A percentile compares a stretch with the other conserved stretches of the same genome.
phyloP scores from a whole-genome alignment of 2,113 vertebrate species.

The Thryonomys swinderianus region DNA sequence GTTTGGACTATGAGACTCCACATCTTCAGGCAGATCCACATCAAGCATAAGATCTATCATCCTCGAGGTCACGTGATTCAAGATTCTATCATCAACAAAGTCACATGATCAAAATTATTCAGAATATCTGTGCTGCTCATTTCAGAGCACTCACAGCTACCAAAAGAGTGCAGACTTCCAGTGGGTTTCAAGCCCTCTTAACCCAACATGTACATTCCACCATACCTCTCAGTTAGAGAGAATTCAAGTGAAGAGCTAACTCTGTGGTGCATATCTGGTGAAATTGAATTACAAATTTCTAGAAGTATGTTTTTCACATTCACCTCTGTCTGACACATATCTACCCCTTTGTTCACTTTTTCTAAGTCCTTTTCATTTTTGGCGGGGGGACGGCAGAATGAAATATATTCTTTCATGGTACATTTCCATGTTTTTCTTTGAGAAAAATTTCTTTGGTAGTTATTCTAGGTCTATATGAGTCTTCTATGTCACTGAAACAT shows the following conservation, averaged over 20 bases:
- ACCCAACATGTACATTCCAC: conserved; percentile 96
- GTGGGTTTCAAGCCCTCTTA: conserved; percentile 94
- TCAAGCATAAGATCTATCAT: conserved; percentile 98
- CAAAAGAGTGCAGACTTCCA: conserved; percentile 87
- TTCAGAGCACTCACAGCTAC: conserved; percentile 92
- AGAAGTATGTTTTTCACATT: conserved; percentile 85
- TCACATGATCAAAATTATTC: conserved; percentile 94
- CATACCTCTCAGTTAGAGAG: conserved; percentile 96
- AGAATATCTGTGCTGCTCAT: conserved; percentile 95
- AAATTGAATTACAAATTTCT: conserved; percentile 84
- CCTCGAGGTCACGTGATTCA: conserved; percentile 93
- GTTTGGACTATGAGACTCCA: conserved; percentile 92
- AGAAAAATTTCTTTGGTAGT: conserved; percentile 80
- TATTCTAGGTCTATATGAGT: conserved; percentile 83
- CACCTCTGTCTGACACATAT: conserved; percentile 87
- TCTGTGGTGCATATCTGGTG: conserved; percentile 88
- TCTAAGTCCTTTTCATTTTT: conserved; percentile 78
- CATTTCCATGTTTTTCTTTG: conserved; percentile 77
- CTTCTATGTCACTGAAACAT: conserved; percentile 92
- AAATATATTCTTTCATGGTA: conserved; percentile 60
- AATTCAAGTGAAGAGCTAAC: conserved; percentile 93
- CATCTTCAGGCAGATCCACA: conserved; percentile 94
- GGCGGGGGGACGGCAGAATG: conserved; percentile 80
- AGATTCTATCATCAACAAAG: conserved; percentile 95
- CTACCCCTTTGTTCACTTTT: conserved; percentile 87